These are phyloP conservation scores for Rhinogobius similis DNA, from an alignment of 2,113 vertebrate genomes.

Conservation along the genomic window DNA sequence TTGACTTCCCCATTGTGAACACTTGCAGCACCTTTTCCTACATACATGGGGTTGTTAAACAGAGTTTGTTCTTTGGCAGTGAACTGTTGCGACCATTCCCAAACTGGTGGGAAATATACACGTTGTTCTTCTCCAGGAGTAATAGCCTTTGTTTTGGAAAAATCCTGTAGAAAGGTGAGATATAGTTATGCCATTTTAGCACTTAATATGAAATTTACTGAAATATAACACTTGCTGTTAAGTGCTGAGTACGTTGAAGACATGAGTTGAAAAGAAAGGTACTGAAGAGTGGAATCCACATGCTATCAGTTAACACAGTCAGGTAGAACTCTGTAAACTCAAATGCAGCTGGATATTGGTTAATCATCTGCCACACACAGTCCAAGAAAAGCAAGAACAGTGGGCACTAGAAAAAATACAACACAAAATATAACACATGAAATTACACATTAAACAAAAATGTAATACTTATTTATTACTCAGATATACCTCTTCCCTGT, in stretches of 20 bases:
- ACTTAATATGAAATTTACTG: background rate
- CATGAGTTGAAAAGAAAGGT: slow-evolving; percentile 96
- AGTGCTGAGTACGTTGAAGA: slow-evolving; percentile 86
- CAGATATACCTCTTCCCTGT: slow-evolving; percentile 86
- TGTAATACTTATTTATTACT: background rate
- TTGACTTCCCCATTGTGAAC: slow-evolving; percentile 86
- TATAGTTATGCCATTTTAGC: background rate
- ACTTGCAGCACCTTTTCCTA: slow-evolving; percentile 86
- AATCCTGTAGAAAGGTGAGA: slow-evolving; percentile 81
- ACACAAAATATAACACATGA: background rate
- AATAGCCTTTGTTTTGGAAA: slow-evolving; percentile 91
- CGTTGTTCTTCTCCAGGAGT: slow-evolving; percentile 85
- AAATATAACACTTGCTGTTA: slow-evolving; percentile 79
- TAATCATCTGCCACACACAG: slow-evolving; percentile 94
- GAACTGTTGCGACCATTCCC: slow-evolving; percentile 97
- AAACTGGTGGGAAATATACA: slow-evolving; percentile 89
- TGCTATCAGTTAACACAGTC: slow-evolving; percentile 88
- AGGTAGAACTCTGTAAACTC: slow-evolving; percentile 96
- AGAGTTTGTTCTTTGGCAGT: slow-evolving; percentile 85
- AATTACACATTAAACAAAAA: background rate
- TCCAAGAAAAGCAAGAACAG: slow-evolving; percentile 95
- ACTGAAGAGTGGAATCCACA: slow-evolving; percentile 90
- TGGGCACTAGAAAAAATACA: slow-evolving; percentile 81
- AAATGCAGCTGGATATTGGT: slow-evolving; percentile 92
- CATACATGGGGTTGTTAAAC: slow-evolving; percentile 93